Evolutionary conservation across 2,888 invertebrate genomes (phyloP), one percentile per base, ranked within the genome.

Genomic region (Hirtodrosophila alboralis): DNA sequence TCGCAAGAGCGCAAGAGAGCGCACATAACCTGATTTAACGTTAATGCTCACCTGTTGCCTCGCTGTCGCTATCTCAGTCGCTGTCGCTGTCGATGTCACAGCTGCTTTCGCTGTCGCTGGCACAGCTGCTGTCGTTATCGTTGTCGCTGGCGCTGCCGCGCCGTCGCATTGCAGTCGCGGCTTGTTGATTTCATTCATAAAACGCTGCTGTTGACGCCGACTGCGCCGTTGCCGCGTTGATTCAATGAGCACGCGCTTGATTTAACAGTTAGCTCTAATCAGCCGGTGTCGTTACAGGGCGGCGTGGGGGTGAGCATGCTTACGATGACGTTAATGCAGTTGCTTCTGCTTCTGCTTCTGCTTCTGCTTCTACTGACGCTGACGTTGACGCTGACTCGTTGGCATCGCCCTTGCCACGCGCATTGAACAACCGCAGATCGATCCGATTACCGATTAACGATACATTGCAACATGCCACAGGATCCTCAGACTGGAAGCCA

Each of bases 161-260:
- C 33, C 7, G 49, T 12, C 12, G n/a, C 41, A 1, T 9, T 23
- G 36, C 36, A 47, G 31, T 37, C 36, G 53, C 60, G 12, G 28
- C 31, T 43, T 18, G 33, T 26, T 13, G 38, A 31, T 41, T 61
- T 61, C 61, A 61, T 61, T 61, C 61, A 61, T 52, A 60, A 61
- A 60, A 52, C 28, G 18, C 6, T n/a, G 49, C 45, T 38, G 61
- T 12, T 34, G 10, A 38, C 47, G 28, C 6, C 13, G 13, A 31
- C 44, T 12, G 3, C 56, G 59, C 47, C 26, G 51, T n/a, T 2
- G 23, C 23, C 23, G 6, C 30, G 53, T 47, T 61, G 67, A 57
- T 40, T 68, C 57, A 63, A 68, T 68, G 37, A 63, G 58, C 68
- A 68, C 63, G 69, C 69, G 68, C 37, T 68, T 37, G 27, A 12